A percentile compares a stretch with the other conserved stretches of the same genome.
Evolutionary conservation across 2,113 vertebrate species (phyloP).

Genomic region (Eulemur macaco): DNA sequence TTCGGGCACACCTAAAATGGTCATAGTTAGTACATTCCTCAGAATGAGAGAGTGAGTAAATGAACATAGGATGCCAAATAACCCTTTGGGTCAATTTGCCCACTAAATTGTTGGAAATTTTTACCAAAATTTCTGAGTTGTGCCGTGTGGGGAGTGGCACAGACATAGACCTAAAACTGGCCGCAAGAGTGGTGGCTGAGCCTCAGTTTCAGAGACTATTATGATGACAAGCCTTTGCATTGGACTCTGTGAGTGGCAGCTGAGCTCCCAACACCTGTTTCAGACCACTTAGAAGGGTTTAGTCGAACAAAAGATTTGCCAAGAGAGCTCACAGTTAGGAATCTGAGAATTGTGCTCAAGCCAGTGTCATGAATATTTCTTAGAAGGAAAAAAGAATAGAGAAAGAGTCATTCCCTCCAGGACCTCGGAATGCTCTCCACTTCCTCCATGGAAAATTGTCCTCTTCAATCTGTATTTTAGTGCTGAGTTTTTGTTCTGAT

Average conservation of each 20-base stretch:
- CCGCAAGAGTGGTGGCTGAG: neutral
- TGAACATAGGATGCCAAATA: neutral
- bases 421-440: constrained; percentile 21
- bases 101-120: neutral
- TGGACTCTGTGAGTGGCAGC: neutral
- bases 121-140: neutral
- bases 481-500: constrained; percentile 66
- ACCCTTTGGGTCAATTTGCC: neutral
- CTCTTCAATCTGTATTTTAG: constrained; percentile 42
- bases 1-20: neutral
- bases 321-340: neutral
- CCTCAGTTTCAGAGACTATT: neutral
- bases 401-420: neutral
- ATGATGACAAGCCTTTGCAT: neutral
- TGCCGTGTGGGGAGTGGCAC: neutral
- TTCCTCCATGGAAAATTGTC: constrained; percentile 66
- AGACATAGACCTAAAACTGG: neutral
- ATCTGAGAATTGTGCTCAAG: neutral
- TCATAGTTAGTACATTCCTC: neutral
- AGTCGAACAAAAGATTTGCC: neutral
- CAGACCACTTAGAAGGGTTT: neutral
- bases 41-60: neutral
- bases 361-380: fast-evolving
- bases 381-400: neutral
- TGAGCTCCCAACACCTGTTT: fast-evolving